Evolutionary conservation across 30 jellyfish, hydroid and myxozoan species (phyloP), one percentile per base, ranked within the genome.

Genomic region (Aurelia sp.): DNA sequence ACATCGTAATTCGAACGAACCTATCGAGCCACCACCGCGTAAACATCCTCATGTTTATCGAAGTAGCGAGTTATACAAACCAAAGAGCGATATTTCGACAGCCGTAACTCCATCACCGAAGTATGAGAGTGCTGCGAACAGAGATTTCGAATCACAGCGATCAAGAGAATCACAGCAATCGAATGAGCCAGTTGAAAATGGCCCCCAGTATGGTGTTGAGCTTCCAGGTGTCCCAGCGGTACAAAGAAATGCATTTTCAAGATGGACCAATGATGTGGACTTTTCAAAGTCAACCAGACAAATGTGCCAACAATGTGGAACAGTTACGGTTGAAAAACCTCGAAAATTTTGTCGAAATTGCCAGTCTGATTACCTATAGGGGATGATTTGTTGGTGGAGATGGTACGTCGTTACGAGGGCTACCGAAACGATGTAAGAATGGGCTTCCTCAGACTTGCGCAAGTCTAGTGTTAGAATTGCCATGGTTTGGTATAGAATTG

Each of bases 251-350:
- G 59, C 69, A 7, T 24, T 13, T 15, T 62, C 88, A 27, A 70
- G 74, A 22, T 83, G 92, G 92, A 24, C 73, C 13, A 21, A 19
- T 31, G 47, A 21, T 5, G 87, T 58, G 21, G 82, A 83, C 41
- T 83, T 83, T 59, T 35, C 92, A n/a, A 57, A 83, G 7, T 75
- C 86, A 10, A 40, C 81, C 17, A 59, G 91, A 58, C 91, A 64
- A 55, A 30, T 73, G 91, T 91, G 98, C 84, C 88, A 85, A 72
- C 98, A 91, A 63, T 91, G 98, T 86, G 98, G 98, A 8, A 67
- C 87, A 58, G 88, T 74, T 17, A 73, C 88, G 0, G 98, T 81
- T 1, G 94, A 82, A 72, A 74, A 63, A 31, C 89, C 88, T 9
- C 71, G 92, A 21, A 74, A 68, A 60, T 90, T 71, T 57, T 90